Conservation (phyloP, 2,797 vertebrate species). For the Molossus alvarezi region DNA sequence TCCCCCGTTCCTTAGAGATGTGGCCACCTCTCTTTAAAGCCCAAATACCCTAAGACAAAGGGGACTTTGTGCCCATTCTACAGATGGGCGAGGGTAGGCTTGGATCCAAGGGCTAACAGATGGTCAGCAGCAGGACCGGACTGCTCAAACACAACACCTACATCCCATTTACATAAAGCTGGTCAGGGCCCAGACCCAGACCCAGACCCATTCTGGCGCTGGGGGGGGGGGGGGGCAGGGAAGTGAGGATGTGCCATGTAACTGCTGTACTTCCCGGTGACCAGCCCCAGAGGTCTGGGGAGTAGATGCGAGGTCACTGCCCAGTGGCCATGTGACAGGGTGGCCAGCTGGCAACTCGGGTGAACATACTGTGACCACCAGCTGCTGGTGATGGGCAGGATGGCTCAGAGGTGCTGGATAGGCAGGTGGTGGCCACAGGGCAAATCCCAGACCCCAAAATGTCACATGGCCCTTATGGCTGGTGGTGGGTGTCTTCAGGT, state of each 20-base stretch:
- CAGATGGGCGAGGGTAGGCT: neutral
- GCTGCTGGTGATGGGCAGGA: neutral
- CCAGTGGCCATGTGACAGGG: neutral
- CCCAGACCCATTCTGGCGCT: rapidly evolving
- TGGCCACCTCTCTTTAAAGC: neutral
- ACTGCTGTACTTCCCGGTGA: no score
- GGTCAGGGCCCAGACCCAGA: neutral
- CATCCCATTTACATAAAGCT: rapidly evolving
- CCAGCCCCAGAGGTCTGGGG: neutral
- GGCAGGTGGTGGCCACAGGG: neutral
- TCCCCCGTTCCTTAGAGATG: neutral
- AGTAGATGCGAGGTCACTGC: neutral
- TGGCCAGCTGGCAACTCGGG: neutral
- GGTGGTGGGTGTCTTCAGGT: neutral
- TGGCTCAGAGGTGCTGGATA: neutral
- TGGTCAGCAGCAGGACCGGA: neutral
- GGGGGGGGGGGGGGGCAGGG: no score
- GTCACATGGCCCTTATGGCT: neutral
- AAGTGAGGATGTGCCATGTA: rapidly evolving
- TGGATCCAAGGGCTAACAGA: neutral
- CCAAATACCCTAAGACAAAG: neutral
- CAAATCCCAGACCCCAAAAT: neutral
- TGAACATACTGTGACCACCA: neutral
- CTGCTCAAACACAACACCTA: neutral
- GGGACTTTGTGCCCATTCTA: neutral